Percentiles rank a stretch among this genome's conserved stretches.
Conservation (phyloP, 2,113 vertebrate species). For the Serinus canaria region DNA sequence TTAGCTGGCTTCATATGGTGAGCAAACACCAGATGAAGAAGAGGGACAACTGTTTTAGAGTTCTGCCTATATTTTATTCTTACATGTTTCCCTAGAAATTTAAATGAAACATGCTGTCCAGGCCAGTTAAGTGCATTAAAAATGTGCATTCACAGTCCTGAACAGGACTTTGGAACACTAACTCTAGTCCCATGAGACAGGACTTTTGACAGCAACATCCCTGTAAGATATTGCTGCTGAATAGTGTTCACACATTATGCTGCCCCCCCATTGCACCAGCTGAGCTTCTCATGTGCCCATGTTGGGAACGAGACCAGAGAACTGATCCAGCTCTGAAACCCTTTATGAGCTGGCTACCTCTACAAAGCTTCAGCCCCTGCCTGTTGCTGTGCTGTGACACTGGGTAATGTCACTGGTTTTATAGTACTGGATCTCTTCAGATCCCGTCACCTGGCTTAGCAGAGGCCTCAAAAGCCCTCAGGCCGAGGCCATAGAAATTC, state of each 20-base stretch:
- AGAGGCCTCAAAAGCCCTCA: not conserved
- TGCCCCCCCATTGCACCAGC: not conserved
- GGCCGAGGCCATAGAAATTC: not conserved
- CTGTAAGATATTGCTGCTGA: not conserved
- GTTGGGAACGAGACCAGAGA: not conserved
- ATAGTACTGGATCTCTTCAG: not conserved
- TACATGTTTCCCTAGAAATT: not conserved
- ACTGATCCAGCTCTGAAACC: not conserved
- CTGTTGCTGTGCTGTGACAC: not conserved
- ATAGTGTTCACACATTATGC: not conserved
- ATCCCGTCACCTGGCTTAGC: not conserved
- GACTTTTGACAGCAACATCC: not conserved
- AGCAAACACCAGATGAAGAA: not conserved
- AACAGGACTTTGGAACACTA: not conserved
- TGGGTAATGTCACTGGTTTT: not conserved
- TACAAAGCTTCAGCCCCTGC: not conserved
- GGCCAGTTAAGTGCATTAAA: not conserved
- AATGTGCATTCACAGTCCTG: not conserved
- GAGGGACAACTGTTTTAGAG: not conserved
- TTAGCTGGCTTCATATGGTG: not conserved
- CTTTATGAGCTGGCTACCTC: not conserved
- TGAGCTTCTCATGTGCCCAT: fast-evolving
- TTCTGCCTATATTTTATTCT: not conserved
- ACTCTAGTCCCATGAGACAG: not conserved
- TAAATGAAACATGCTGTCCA: not conserved